Evolutionary conservation across 2,888 invertebrate species (phyloP).

Genomic region (Cantharis rufa): DNA sequence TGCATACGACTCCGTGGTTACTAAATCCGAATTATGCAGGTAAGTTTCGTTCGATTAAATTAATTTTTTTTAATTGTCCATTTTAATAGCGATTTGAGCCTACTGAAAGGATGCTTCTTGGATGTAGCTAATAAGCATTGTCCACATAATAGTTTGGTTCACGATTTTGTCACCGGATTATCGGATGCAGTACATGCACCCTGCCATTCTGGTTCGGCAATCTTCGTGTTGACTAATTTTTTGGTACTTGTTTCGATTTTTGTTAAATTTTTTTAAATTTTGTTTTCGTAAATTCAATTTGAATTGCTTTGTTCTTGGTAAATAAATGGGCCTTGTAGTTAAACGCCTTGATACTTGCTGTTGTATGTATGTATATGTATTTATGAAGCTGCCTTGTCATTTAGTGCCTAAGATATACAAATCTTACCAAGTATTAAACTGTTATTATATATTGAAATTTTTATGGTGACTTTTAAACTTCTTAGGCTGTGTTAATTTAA

Average conservation of each 20-base stretch:
- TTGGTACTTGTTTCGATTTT: neutral
- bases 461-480: neutral
- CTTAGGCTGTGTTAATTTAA: neutral
- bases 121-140: constrained; percentile 10
- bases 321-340: neutral
- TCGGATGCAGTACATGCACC: constrained; percentile 13
- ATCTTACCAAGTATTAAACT: neutral
- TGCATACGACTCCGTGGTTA: constrained; percentile 5
- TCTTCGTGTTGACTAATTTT: neutral
- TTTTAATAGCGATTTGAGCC: constrained; percentile 12
- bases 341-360: neutral
- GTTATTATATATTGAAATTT: neutral
- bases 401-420: neutral
- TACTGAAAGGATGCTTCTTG: constrained; percentile 9
- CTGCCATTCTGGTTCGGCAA: constrained; percentile 2
- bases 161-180: constrained; percentile 12
- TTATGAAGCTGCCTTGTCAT: neutral
- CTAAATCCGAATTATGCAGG: constrained; percentile 20
- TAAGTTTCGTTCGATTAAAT: neutral
- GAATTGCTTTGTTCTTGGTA: neutral
- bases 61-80: neutral
- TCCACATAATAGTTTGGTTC: neutral
- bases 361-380: neutral
- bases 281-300: neutral
- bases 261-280: constrained; percentile 1